Conservation (phyloP, 2,113 vertebrate genomes). For the Gadus macrocephalus region DNA sequence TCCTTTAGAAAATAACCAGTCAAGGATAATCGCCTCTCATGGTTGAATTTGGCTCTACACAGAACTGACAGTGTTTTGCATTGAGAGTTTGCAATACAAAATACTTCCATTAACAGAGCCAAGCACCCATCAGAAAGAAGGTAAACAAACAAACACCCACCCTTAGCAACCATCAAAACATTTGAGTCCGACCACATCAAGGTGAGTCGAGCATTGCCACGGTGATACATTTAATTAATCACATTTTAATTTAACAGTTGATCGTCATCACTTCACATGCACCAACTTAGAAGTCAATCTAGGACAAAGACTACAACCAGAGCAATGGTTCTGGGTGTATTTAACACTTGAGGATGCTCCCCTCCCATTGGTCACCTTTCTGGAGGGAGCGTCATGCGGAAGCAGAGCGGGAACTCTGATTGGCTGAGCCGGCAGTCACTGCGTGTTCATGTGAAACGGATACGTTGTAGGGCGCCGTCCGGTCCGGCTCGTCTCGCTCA, state of each 20-base stretch:
- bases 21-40: too few species aligned
- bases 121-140: too few species aligned
- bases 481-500: conserved; percentile 55
- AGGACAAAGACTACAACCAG: conserved; percentile 28
- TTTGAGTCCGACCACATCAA: too few species aligned
- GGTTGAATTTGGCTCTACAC: too few species aligned
- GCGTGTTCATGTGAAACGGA: conserved; percentile 20
- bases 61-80: too few species aligned
- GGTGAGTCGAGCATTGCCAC: too few species aligned
- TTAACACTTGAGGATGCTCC: background rate
- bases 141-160: too few species aligned
- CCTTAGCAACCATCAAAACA: too few species aligned
- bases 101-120: too few species aligned
- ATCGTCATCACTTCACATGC: background rate
- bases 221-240: too few species aligned
- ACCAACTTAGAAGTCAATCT: conserved; percentile 19
- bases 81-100: too few species aligned
- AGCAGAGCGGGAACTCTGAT: conserved; percentile 29
- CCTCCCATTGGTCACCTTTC: conserved; percentile 42
- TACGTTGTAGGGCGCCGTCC: conserved; percentile 3
- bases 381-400: conserved; percentile 15
- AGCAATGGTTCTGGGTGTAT: conserved; percentile 21
- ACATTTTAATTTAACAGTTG: background rate
- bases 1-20: too few species aligned
- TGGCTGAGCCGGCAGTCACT: conserved; percentile 34